A percentile compares a stretch with the other conserved stretches of the same genome.
Evolutionary conservation across 1,140 invertebrate species (phyloP).

Genomic region (Diachasma alloeum): DNA sequence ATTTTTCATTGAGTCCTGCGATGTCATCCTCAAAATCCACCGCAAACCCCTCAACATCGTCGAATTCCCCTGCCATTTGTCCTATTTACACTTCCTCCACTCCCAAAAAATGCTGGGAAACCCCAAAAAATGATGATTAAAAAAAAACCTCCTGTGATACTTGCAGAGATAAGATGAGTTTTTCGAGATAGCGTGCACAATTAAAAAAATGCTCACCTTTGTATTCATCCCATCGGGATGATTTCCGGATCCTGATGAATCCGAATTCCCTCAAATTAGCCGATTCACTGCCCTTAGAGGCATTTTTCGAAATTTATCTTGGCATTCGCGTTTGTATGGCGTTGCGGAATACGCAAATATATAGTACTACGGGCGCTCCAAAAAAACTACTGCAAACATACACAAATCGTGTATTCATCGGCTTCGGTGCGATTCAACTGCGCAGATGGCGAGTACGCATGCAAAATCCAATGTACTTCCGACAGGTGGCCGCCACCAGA

Average conservation of each 20-base stretch:
- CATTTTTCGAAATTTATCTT: not conserved
- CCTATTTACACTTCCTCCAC: not conserved
- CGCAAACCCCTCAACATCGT: constrained; percentile 7
- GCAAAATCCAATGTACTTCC: not conserved
- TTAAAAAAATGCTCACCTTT: not conserved
- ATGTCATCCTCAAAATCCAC: constrained; percentile 47
- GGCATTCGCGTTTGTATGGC: not conserved
- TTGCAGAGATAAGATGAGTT: no score
- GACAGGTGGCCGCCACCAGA: not conserved
- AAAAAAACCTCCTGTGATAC: no score
- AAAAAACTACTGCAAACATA: not conserved
- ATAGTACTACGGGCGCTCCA: not conserved
- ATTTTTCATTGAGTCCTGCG: constrained; percentile 51
- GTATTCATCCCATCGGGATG: not conserved
- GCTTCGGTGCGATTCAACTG: not conserved
- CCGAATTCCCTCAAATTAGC: not conserved
- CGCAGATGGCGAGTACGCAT: not conserved
- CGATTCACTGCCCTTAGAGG: not conserved
- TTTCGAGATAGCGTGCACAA: no score
- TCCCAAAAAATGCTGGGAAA: not conserved
- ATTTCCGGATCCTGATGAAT: not conserved
- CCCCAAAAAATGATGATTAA: no score
- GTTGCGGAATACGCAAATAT: not conserved
- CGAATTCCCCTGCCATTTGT: not conserved
- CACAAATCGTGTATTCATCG: not conserved